Base-by-base conservation (phyloP, 2,113 vertebrate genomes). In the Periophthalmodon schlosseri region DNA sequence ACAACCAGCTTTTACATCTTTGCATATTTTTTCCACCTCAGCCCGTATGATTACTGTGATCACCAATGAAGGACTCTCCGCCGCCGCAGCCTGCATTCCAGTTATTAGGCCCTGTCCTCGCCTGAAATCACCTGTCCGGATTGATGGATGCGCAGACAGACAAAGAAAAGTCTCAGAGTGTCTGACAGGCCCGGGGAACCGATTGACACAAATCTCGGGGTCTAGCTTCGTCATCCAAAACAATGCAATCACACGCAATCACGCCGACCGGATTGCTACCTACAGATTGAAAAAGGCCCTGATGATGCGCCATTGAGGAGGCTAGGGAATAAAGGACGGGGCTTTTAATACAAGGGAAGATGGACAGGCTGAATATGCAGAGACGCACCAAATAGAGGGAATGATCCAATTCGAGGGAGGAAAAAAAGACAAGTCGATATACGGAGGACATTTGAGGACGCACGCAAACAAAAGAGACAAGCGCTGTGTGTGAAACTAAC, bases 161-260 rank as follows among this genome's bases (percentile, higher is more conserved):
- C 60, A 63, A 63, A 54, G 14, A 28, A 15, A 64, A 11, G 28
- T 76, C 58, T 12, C 69, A 5, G 68, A 44, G 11, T 65, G 36
- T 23, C 65, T 60, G 74, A 77, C 70, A 57, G 82, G 75, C 77
- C 57, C 77, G 63, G 34, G 57, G 52, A 80, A 60, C 11, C n/a
- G 57, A 74, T 76, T 74, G 79, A 80, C 78, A 68, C 50, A 23
- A 5, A 61, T 61, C 24, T 16, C 10, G 15, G 58, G 61, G 60
- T 80, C 72, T 78, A 73, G 69, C 76, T 81, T 70, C 5, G 18
- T 49, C 75, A 83, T 79, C 82, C 76, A 52, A 82, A 86, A 90
- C 82, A 86, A 84, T 64, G 84, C 88, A 88, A 90, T 90, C 84
- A 80, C 79, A 72, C 1, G 50, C 86, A 85, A 91, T 86, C 86